Percentiles rank a stretch among this genome's conserved stretches.
Evolutionary conservation across 2,888 invertebrate genomes (phyloP).

Genomic region (Caenorhabditis sp.): DNA sequence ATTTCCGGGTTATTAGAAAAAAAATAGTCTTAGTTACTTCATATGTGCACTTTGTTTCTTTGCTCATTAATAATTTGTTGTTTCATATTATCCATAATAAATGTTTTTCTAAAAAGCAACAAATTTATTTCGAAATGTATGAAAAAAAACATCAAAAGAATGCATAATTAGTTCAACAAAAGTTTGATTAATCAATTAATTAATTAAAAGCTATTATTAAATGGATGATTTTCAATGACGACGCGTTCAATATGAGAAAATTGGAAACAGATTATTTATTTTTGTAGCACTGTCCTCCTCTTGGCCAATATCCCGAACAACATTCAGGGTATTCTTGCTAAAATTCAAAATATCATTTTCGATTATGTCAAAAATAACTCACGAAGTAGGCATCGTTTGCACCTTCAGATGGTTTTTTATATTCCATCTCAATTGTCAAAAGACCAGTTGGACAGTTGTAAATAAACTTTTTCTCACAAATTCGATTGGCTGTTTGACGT

Average conservation of each 20-base stretch:
- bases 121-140: not conserved
- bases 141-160: not conserved
- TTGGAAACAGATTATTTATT: not conserved
- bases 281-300: slow-evolving; percentile 40
- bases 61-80: not conserved
- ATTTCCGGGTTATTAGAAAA: not conserved
- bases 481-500: slow-evolving; percentile 30
- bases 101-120: slow-evolving; percentile 2
- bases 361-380: too few relatives aligned
- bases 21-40: too few relatives aligned
- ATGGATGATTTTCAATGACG: not conserved
- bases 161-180: not conserved
- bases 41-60: not conserved
- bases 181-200: not conserved
- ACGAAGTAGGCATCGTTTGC: slow-evolving; percentile 39
- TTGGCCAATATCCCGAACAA: slow-evolving; percentile 54
- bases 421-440: slow-evolving; percentile 65
- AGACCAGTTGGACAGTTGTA: slow-evolving; percentile 67
- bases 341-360: slow-evolving; percentile 1
- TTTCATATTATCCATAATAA: not conserved
- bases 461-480: slow-evolving; percentile 57
- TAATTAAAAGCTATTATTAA: not conserved
- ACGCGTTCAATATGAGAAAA: not conserved
- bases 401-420: slow-evolving; percentile 37
- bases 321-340: slow-evolving; percentile 48